phyloP scores from a whole-genome alignment of 2,888 invertebrate species.

The Drosophila meridiana region DNA sequence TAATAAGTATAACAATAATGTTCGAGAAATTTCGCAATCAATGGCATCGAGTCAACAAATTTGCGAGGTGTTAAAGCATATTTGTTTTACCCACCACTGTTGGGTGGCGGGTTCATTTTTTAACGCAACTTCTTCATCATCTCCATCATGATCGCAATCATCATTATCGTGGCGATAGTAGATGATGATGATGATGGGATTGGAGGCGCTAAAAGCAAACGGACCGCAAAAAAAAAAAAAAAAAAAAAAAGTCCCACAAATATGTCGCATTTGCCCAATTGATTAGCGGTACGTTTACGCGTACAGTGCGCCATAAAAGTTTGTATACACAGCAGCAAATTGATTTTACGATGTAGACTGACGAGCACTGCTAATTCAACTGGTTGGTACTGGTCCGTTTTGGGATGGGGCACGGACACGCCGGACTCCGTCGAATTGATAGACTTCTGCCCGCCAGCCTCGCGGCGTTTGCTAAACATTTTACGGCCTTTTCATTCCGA shows the following conservation, averaged over 20 bases:
- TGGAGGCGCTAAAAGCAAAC: slow-evolving; percentile 51
- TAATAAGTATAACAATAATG: neutral
- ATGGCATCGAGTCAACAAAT: neutral
- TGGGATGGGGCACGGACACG: slow-evolving; percentile 16
- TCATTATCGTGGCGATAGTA: neutral
- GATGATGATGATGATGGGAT: neutral
- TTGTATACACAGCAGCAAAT: slow-evolving; percentile 63
- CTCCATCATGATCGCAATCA: slow-evolving; percentile 10
- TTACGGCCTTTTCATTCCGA: slow-evolving; percentile 42
- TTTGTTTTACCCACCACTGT: slow-evolving; percentile 15
- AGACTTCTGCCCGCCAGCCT: slow-evolving; percentile 18
- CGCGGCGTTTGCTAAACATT: slow-evolving; percentile 42
- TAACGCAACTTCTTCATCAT: neutral
- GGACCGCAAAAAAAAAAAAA: slow-evolving; percentile 22
- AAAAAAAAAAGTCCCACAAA: slow-evolving; percentile 38
- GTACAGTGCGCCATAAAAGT: slow-evolving; percentile 64
- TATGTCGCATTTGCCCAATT: slow-evolving; percentile 69
- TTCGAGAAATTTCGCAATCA: neutral
- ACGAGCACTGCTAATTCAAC: slow-evolving; percentile 47
- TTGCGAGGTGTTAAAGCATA: slow-evolving; percentile 38
- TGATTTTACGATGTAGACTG: slow-evolving; percentile 61
- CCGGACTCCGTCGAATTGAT: slow-evolving; percentile 30
- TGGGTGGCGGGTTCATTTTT: slow-evolving; percentile 1
- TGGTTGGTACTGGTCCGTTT: slow-evolving; percentile 36
- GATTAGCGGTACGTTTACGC: slow-evolving; percentile 62